Conservation (phyloP, 2,113 vertebrate species). For the Geococcyx californianus region DNA sequence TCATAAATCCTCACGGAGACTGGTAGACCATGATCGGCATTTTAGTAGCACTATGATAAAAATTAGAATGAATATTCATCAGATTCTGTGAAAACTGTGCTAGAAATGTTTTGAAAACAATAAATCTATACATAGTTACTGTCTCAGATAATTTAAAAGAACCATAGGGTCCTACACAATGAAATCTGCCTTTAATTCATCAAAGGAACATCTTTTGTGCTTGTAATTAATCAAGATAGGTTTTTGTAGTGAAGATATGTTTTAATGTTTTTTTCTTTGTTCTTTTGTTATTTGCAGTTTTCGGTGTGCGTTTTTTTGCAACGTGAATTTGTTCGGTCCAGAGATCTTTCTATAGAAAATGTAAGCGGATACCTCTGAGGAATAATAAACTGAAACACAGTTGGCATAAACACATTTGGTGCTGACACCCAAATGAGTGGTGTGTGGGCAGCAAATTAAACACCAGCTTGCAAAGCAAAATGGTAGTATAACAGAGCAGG, state of each 20-base stretch:
- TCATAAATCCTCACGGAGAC: not conserved
- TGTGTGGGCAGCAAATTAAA: conserved; percentile 61
- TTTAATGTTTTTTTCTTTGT: not conserved
- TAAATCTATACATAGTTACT: not conserved
- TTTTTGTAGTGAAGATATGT: not conserved
- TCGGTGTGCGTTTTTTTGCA: not conserved
- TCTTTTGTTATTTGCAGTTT: not conserved
- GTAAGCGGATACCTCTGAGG: conserved; percentile 3
- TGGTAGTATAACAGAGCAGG: conserved; percentile 44
- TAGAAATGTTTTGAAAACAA: not conserved
- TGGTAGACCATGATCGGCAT: not conserved
- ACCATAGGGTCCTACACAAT: not conserved
- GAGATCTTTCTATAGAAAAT: not conserved
- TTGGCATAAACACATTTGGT: conserved; percentile 51
- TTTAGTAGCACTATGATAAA: not conserved
- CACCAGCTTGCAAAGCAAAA: conserved; percentile 61
- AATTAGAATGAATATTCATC: not conserved
- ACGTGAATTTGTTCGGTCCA: not conserved
- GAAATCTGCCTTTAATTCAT: not conserved
- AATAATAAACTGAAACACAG: conserved; percentile 48
- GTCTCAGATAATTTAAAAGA: not conserved
- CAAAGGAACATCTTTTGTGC: not conserved
- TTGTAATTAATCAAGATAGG: not conserved
- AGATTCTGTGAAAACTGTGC: not conserved
- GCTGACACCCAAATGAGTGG: conserved; percentile 37